These are phyloP conservation scores for Sicus ferrugineus DNA, from an alignment of 2,888 invertebrate species.

Conservation along the genomic window DNA sequence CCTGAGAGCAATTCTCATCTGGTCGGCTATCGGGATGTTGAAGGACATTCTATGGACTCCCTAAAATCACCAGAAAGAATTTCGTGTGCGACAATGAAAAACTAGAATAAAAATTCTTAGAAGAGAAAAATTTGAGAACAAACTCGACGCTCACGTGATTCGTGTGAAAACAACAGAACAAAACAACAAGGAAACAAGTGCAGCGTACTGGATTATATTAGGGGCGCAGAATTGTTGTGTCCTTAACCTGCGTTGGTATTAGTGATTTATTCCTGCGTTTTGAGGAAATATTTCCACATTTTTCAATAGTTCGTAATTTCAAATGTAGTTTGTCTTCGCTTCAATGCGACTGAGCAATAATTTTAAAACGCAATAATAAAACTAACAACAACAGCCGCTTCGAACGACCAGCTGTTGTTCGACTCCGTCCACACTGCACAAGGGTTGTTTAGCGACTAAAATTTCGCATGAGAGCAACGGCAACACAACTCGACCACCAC, in stretches of 20 bases:
- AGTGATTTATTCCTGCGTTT: not conserved
- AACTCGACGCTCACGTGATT: not conserved
- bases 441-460: constrained; percentile 59
- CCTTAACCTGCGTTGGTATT: no score
- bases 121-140: not conserved
- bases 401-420: constrained; percentile 38
- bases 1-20: constrained; percentile 60
- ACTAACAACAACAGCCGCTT: not conserved
- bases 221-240: not conserved
- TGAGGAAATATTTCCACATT: no score
- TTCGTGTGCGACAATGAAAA: not conserved
- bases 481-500: not conserved
- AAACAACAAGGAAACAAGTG: not conserved
- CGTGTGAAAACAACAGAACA: not conserved
- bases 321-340: not conserved
- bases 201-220: no score
- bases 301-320: no score
- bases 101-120: not conserved
- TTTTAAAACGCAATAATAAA: not conserved
- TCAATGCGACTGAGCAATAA: not conserved
- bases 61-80: not conserved
- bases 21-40: constrained; percentile 60
- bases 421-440: constrained; percentile 51
- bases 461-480: constrained; percentile 43
- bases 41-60: constrained; percentile 52